A percentile compares a stretch with the other conserved stretches of the same genome.
These are phyloP conservation scores for Oryzias celebensis DNA, from an alignment of 2,113 vertebrate genomes.

Conservation along the genomic window DNA sequence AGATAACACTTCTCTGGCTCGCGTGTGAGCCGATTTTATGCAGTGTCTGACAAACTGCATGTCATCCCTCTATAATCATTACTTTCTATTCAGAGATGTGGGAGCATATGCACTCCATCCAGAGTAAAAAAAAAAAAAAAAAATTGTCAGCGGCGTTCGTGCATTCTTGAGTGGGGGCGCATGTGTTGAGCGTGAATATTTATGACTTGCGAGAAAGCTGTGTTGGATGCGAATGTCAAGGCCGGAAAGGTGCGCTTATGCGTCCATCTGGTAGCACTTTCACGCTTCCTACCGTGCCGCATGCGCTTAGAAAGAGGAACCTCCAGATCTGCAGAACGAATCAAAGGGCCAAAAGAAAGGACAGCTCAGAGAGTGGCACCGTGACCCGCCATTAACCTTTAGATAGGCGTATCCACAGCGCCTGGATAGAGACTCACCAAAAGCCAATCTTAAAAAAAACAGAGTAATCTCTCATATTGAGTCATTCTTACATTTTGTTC, in stretches of 20 bases:
- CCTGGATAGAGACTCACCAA: conserved; percentile 28
- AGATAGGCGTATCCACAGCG: conserved; percentile 57
- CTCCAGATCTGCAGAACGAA: conserved; percentile 69
- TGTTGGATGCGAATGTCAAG: conserved; percentile 60
- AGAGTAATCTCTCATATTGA: too few relatives aligned
- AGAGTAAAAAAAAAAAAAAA: conserved; percentile 9
- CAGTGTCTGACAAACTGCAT: conserved; percentile 45
- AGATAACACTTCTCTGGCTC: conserved; percentile 54
- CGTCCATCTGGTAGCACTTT: conserved; percentile 78
- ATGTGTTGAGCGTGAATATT: conserved; percentile 74
- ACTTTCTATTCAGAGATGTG: conserved; percentile 48
- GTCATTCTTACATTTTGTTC: too few relatives aligned
- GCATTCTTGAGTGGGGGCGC: conserved; percentile 54
- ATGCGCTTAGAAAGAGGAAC: conserved; percentile 61
- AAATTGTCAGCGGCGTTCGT: conserved; percentile 40
- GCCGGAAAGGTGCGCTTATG: conserved; percentile 68
- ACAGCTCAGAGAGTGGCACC: conserved; percentile 51
- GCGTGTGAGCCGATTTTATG: conserved; percentile 53
- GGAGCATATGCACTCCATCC: conserved; percentile 41
- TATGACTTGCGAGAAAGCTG: conserved; percentile 54
- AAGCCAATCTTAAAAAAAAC: too few relatives aligned
- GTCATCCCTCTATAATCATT: conserved; percentile 17
- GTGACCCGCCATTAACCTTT: conserved; percentile 71
- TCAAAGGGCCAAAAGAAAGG: conserved; percentile 41
- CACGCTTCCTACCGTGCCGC: conserved; percentile 62